phyloP scores from a whole-genome alignment of 2,888 invertebrate species.

The Leptopilina myrica region DNA sequence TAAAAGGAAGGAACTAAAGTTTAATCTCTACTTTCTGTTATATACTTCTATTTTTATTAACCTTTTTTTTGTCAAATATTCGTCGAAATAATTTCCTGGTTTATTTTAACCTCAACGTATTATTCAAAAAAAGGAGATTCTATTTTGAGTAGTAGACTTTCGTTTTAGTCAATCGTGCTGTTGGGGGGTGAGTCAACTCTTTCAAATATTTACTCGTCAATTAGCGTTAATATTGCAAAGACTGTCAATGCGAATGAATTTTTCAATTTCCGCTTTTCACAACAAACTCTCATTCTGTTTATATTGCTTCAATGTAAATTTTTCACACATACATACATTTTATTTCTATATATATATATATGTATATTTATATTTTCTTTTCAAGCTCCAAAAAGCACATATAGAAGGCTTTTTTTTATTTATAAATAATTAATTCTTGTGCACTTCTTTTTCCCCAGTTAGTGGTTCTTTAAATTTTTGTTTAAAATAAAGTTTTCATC shows the following conservation, averaged over 20 bases:
- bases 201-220: neutral
- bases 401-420: too few relatives aligned
- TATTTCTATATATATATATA: neutral
- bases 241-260: neutral
- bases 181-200: neutral
- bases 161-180: neutral
- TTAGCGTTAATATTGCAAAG: neutral
- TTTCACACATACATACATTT: neutral
- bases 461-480: too few relatives aligned
- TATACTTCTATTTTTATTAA: neutral
- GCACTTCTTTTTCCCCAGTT: too few relatives aligned
- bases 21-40: too few relatives aligned
- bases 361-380: too few relatives aligned
- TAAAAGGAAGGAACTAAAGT: too few relatives aligned
- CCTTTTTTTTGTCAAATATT: neutral
- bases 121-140: neutral
- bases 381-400: neutral
- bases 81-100: neutral
- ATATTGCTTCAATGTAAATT: neutral
- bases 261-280: neutral
- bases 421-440: too few relatives aligned
- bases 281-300: too few relatives aligned
- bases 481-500: too few relatives aligned
- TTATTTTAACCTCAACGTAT: too few relatives aligned
- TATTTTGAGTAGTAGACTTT: constrained; percentile 4